These are phyloP conservation scores for Caenorhabditis sp. DNA, from an alignment of 2,888 invertebrate species.

Conservation along the genomic window DNA sequence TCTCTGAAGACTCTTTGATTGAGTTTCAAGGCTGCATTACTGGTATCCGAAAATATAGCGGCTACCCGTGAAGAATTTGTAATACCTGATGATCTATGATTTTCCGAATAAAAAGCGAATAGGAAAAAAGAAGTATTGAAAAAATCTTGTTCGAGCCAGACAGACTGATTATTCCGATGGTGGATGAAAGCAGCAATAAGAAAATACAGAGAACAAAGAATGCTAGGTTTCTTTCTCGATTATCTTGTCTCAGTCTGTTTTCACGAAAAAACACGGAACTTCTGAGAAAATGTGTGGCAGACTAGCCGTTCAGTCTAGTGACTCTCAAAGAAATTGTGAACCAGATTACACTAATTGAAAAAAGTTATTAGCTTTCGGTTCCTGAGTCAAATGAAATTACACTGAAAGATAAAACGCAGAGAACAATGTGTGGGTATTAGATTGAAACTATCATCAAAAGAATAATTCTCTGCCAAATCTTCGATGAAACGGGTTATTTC, in stretches of 20 bases:
- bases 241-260: slow-evolving; percentile 4
- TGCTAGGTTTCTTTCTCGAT: neutral
- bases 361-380: too few relatives aligned
- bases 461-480: too few relatives aligned
- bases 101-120: neutral
- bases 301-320: slow-evolving; percentile 27
- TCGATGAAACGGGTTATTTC: too few relatives aligned
- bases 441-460: too few relatives aligned
- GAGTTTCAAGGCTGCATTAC: slow-evolving; percentile 48
- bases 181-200: neutral
- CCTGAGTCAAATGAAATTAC: too few relatives aligned
- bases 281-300: slow-evolving; percentile 39
- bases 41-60: neutral
- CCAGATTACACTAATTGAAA: neutral
- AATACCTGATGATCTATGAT: slow-evolving; percentile 22
- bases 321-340: neutral
- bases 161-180: slow-evolving; percentile 25
- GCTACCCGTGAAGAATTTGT: slow-evolving; percentile 21
- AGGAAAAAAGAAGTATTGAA: neutral
- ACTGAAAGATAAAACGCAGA: too few relatives aligned
- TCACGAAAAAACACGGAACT: slow-evolving; percentile 15
- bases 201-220: slow-evolving; percentile 17
- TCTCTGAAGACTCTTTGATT: slow-evolving; percentile 53
- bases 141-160: slow-evolving; percentile 6
- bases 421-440: too few relatives aligned